Evolutionary conservation across 1,140 invertebrate genomes (phyloP).

Genomic region (Drosophila teissieri): DNA sequence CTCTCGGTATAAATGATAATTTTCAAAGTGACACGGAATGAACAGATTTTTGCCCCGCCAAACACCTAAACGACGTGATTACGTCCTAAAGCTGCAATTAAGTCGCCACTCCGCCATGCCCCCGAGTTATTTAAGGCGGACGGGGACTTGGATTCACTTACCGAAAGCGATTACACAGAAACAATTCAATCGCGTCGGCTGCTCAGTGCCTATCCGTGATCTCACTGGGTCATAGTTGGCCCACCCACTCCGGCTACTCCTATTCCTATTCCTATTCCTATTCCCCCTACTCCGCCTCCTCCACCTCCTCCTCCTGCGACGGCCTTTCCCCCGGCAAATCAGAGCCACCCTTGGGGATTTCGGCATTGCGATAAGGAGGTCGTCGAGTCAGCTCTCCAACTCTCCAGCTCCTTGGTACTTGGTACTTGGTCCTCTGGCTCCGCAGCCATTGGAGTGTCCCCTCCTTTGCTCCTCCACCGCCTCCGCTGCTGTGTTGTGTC

Average conservation of each 20-base stretch:
- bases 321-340: constrained; percentile 25
- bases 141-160: constrained; percentile 20
- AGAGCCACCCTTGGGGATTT: constrained; percentile 44
- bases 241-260: constrained; percentile 1
- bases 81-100: constrained; percentile 28
- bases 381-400: constrained; percentile 37
- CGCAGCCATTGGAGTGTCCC: neutral
- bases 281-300: no score
- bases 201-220: constrained; percentile 24
- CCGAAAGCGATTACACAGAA: constrained; percentile 39
- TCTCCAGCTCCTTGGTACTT: neutral
- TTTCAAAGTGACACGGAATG: no score
- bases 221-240: constrained; percentile 47
- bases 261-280: no score
- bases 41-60: neutral
- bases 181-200: constrained; percentile 29
- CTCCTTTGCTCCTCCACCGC: neutral
- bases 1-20: no score
- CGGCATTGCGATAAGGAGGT: constrained; percentile 49
- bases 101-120: neutral
- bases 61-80: constrained; percentile 28
- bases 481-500: neutral
- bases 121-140: neutral
- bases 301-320: neutral
- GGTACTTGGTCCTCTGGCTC: constrained; percentile 1